Conservation (phyloP, 2,888 invertebrate species). For the Dicyrtoma fusca region DNA sequence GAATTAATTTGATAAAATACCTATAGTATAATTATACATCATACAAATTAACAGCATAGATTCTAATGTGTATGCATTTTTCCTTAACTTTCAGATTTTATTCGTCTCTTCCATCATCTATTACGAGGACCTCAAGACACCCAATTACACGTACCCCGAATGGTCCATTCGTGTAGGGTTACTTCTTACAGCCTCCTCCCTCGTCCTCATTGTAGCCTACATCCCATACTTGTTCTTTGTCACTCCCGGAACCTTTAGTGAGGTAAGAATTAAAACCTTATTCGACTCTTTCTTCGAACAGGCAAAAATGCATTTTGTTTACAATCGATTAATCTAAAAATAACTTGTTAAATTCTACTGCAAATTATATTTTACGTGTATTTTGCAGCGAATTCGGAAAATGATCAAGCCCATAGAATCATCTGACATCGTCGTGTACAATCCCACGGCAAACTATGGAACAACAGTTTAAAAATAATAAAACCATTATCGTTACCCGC, state of each 20-base stretch:
- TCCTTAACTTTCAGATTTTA: constrained; percentile 66
- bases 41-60: too few relatives aligned
- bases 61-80: constrained; percentile 3
- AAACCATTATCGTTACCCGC: too few relatives aligned
- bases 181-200: constrained; percentile 80
- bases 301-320: too few relatives aligned
- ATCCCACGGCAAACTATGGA: constrained; percentile 52
- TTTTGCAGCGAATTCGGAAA: constrained; percentile 62
- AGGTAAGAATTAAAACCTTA: too few relatives aligned
- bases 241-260: constrained; percentile 67
- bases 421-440: constrained; percentile 57
- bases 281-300: too few relatives aligned
- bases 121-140: constrained; percentile 75
- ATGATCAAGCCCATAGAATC: constrained; percentile 63
- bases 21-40: not conserved
- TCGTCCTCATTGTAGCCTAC: constrained; percentile 82
- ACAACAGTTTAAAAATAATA: constrained; percentile 50
- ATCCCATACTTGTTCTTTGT: constrained; percentile 75
- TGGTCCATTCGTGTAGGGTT: constrained; percentile 84
- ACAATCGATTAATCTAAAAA: too few relatives aligned
- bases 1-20: not conserved
- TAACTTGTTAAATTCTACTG: not conserved
- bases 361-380: constrained; percentile 23
- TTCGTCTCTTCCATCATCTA: constrained; percentile 81
- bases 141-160: constrained; percentile 71